Evolutionary conservation across 2,888 invertebrate species (phyloP).

Genomic region (Dasypogon diadema): DNA sequence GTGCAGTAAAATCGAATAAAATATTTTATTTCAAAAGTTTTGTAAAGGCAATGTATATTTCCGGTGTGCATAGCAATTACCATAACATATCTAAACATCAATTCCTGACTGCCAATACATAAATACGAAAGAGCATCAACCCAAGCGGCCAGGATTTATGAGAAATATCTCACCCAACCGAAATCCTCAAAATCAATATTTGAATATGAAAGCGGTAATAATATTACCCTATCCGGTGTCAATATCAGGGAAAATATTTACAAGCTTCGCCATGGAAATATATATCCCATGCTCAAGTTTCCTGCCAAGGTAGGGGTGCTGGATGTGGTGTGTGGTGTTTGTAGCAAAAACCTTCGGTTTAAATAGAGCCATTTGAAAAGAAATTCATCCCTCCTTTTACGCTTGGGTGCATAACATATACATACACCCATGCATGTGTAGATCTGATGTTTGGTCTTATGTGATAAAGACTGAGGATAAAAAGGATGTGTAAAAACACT

Average conservation of each 20-base stretch:
- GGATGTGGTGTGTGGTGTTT: not conserved
- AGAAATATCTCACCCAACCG: slow-evolving; percentile 42
- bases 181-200: slow-evolving; percentile 54
- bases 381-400: slow-evolving; percentile 6
- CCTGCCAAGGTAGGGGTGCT: too few relatives aligned
- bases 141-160: slow-evolving; percentile 51
- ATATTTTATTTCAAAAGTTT: slow-evolving; percentile 21
- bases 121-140: slow-evolving; percentile 48
- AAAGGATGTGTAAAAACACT: slow-evolving; percentile 37
- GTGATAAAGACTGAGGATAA: slow-evolving; percentile 11
- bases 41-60: slow-evolving; percentile 17
- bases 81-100: slow-evolving; percentile 50
- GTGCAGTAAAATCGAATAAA: slow-evolving; percentile 20
- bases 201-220: slow-evolving; percentile 53
- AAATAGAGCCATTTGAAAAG: not conserved
- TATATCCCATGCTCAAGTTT: slow-evolving; percentile 9
- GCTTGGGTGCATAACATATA: not conserved
- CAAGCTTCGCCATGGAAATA: slow-evolving; percentile 51
- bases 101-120: slow-evolving; percentile 50
- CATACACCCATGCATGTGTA: not conserved
- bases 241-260: slow-evolving; percentile 65
- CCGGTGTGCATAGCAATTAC: slow-evolving; percentile 18
- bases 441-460: not conserved
- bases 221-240: slow-evolving; percentile 63
- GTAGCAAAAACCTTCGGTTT: not conserved